A percentile compares a stretch with the other conserved stretches of the same genome.
Evolutionary conservation across 1,140 invertebrate genomes (phyloP).

Genomic region (Papilio xuthus): DNA sequence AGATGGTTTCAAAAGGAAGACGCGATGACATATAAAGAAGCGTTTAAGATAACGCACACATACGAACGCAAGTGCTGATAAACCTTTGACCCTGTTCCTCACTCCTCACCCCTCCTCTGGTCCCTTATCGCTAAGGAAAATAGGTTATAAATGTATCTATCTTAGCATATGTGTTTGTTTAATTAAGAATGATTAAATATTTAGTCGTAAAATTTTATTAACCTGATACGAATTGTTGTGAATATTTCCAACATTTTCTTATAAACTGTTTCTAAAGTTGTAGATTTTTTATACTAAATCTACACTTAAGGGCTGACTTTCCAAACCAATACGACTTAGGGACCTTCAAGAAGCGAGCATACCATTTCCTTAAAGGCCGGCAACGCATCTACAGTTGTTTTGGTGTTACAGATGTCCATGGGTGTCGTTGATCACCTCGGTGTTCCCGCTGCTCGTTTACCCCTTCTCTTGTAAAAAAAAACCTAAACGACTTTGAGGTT

Average conservation of each 20-base stretch:
- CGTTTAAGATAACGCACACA: not conserved
- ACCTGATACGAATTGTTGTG: not conserved
- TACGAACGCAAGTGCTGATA: slow-evolving; percentile 8
- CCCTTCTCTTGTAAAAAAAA: too few relatives aligned
- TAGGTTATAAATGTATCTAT: slow-evolving; percentile 1
- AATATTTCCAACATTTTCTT: not conserved
- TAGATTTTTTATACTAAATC: not conserved
- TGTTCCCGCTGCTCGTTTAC: too few relatives aligned
- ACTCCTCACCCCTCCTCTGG: not conserved
- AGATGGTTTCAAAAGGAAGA: too few relatives aligned
- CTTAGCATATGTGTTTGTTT: not conserved
- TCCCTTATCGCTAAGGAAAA: slow-evolving; percentile 10
- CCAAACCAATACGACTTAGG: too few relatives aligned
- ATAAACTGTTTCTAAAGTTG: not conserved
- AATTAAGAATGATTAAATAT: slow-evolving; percentile 8
- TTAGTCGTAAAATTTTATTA: slow-evolving; percentile 3
- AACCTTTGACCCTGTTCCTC: not conserved
- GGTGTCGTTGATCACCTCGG: too few relatives aligned
- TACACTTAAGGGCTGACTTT: not conserved
- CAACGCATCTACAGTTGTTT: too few relatives aligned
- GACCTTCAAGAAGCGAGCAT: too few relatives aligned
- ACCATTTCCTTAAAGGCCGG: too few relatives aligned
- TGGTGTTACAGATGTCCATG: too few relatives aligned
- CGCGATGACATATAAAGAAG: too few relatives aligned
- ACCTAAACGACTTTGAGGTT: not conserved